Conservation (phyloP, 2,113 vertebrate species). For the Pteropus alecto region DNA sequence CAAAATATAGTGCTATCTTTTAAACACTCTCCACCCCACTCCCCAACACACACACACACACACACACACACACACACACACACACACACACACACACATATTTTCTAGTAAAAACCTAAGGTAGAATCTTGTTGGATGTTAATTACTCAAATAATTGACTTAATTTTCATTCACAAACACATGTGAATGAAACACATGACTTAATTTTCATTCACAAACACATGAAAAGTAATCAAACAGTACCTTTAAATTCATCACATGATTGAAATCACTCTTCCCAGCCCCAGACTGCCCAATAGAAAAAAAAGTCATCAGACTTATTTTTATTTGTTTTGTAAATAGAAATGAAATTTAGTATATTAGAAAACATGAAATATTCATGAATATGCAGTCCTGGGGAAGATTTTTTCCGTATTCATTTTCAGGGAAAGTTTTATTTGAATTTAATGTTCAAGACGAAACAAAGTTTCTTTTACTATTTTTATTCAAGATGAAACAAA, state of each 20-base stretch:
- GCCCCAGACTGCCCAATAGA: background rate
- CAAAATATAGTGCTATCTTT: background rate
- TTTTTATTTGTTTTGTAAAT: constrained; percentile 9
- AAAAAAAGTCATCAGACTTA: background rate
- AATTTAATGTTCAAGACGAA: constrained; percentile 47
- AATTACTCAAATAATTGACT: background rate
- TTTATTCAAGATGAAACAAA: constrained; percentile 39
- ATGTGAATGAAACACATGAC: too few relatives aligned
- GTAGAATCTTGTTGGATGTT: background rate
- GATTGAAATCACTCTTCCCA: background rate
- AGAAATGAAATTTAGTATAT: background rate
- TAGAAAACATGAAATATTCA: background rate
- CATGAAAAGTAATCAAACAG: background rate
- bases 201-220: background rate
- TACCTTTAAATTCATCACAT: constrained; percentile 10
- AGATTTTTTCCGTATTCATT: background rate
- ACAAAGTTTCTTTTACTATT: constrained; percentile 57
- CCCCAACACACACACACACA: background rate
- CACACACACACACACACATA: background rate
- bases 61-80: too few relatives aligned
- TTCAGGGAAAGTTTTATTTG: constrained; percentile 35
- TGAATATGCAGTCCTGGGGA: background rate
- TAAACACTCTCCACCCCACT: background rate
- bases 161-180: background rate
- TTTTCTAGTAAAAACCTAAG: background rate